phyloP scores from a whole-genome alignment of 2,888 invertebrate genomes.

The Chrysolina oricalcia region DNA sequence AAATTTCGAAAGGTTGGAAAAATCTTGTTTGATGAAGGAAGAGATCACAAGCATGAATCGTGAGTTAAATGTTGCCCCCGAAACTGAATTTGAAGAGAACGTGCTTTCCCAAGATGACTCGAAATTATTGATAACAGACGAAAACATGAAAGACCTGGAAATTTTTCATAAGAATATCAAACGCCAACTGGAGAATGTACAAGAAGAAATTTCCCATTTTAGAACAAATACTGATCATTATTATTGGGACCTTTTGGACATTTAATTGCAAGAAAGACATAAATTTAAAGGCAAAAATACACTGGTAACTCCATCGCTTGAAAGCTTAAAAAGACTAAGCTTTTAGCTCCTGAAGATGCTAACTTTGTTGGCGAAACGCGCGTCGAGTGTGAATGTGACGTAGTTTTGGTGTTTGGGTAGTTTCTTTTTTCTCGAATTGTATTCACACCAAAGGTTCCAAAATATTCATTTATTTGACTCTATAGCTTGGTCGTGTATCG shows the following conservation, averaged over 20 bases:
- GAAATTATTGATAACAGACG: constrained; percentile 76
- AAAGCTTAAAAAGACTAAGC: too few species aligned
- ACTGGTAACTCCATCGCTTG: constrained; percentile 76
- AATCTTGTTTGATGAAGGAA: constrained; percentile 66
- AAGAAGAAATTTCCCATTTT: constrained; percentile 72
- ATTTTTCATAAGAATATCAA: constrained; percentile 76
- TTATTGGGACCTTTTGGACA: constrained; percentile 87
- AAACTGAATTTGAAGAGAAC: constrained; percentile 68
- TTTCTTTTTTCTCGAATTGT: too few species aligned
- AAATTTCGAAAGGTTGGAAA: constrained; percentile 74
- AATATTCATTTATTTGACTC: too few species aligned
- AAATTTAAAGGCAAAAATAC: constrained; percentile 78
- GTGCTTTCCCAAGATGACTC: constrained; percentile 70
- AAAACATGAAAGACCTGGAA: constrained; percentile 78
- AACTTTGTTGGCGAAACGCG: too few species aligned
- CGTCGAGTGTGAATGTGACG: too few species aligned
- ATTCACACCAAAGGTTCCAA: too few species aligned
- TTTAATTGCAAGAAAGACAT: constrained; percentile 77
- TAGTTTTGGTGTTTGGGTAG: too few species aligned
- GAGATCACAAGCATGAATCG: constrained; percentile 68
- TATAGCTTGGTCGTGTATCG: too few species aligned
- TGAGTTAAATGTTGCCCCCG: constrained; percentile 69
- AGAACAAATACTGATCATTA: constrained; percentile 73
- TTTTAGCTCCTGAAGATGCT: too few species aligned
- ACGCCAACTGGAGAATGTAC: constrained; percentile 75